These are phyloP conservation scores for Minunthozetes semirufus DNA, from an alignment of 2,888 invertebrate genomes.

Conservation along the genomic window DNA sequence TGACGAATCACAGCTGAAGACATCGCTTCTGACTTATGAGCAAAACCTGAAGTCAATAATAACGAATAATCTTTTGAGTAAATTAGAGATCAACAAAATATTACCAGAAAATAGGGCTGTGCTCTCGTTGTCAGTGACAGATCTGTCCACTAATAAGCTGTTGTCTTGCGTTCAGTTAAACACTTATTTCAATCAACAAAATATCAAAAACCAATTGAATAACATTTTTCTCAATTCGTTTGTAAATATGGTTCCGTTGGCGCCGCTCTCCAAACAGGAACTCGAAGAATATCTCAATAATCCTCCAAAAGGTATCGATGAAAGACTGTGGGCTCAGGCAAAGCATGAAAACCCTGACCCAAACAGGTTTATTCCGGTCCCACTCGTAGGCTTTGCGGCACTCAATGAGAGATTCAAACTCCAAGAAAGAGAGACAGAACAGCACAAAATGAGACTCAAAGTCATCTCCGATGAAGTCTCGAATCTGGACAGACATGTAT, in stretches of 20 bases:
- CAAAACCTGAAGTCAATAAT: slow-evolving; percentile 36
- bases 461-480: slow-evolving; percentile 66
- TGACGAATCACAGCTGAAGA: slow-evolving; percentile 62
- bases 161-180: slow-evolving; percentile 34
- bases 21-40: slow-evolving; percentile 36
- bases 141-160: slow-evolving; percentile 34
- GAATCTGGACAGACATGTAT: slow-evolving; percentile 70
- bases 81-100: slow-evolving; percentile 36
- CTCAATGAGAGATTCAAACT: slow-evolving; percentile 67
- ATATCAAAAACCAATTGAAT: slow-evolving; percentile 37
- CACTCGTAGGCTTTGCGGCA: slow-evolving; percentile 77
- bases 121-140: slow-evolving; percentile 34
- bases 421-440: slow-evolving; percentile 61
- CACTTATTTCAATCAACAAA: slow-evolving; percentile 35
- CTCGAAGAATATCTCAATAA: slow-evolving; percentile 79
- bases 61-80: slow-evolving; percentile 25
- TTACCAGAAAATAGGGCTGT: slow-evolving; percentile 38
- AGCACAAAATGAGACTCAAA: slow-evolving; percentile 72
- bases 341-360: slow-evolving; percentile 91
- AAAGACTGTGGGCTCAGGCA: slow-evolving; percentile 90
- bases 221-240: slow-evolving; percentile 35
- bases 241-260: slow-evolving; percentile 35
- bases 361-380: slow-evolving; percentile 79
- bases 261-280: slow-evolving; percentile 49
- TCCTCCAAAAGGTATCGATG: slow-evolving; percentile 83